Conservation (phyloP, 2,113 vertebrate genomes). For the Bujurquina vittata region DNA sequence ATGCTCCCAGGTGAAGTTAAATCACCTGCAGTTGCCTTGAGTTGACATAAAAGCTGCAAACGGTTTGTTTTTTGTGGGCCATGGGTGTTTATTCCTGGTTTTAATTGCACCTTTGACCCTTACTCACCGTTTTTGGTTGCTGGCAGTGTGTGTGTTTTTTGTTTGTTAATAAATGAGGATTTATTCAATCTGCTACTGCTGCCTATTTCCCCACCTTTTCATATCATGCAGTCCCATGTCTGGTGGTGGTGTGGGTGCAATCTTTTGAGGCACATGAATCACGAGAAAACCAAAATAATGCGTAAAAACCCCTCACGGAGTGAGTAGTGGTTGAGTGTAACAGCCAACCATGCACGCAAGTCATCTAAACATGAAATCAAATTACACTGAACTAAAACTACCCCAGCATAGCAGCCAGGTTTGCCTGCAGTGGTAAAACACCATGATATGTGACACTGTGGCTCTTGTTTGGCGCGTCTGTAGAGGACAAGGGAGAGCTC, state of each 20-base stretch:
- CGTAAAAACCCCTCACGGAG: slow-evolving; percentile 50
- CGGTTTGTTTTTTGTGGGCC: neutral
- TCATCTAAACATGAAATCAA: slow-evolving; percentile 73
- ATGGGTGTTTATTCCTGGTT: neutral
- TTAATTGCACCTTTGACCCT: slow-evolving; percentile 21
- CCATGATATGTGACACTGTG: slow-evolving; percentile 65
- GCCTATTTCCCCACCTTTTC: slow-evolving; percentile 30
- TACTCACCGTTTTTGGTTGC: neutral
- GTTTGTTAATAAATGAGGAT: neutral
- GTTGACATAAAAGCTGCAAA: slow-evolving; percentile 14
- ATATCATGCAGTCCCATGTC: slow-evolving; percentile 49
- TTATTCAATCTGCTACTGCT: neutral
- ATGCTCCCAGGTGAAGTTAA: neutral
- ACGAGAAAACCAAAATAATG: slow-evolving; percentile 12
- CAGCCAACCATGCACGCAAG: slow-evolving; percentile 65
- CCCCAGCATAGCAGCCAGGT: slow-evolving; percentile 60
- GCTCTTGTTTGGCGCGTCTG: slow-evolving; percentile 62
- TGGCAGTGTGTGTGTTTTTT: neutral
- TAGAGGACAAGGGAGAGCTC: slow-evolving; percentile 65
- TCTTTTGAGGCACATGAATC: slow-evolving; percentile 51
- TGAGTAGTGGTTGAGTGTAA: slow-evolving; percentile 55
- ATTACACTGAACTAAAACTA: slow-evolving; percentile 69
- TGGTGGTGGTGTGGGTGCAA: slow-evolving; percentile 42
- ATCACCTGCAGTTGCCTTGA: slow-evolving; percentile 9
- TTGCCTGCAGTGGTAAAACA: slow-evolving; percentile 56